phyloP scores from a whole-genome alignment of 2,888 invertebrate species.

The Acanthacorydalis orientalis region DNA sequence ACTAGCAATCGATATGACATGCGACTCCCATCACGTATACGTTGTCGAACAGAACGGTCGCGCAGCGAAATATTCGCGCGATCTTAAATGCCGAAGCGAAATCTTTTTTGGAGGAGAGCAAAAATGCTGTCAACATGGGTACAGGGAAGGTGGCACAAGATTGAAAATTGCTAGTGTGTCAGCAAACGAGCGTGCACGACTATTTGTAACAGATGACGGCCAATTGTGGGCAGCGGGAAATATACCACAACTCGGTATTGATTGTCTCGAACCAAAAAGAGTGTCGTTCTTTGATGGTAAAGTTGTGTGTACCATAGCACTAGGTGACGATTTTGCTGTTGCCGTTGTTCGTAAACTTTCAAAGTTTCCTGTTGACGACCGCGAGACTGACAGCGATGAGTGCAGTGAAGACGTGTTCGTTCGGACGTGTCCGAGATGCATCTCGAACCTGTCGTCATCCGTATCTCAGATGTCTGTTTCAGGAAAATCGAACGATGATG shows the following conservation, averaged over 20 bases:
- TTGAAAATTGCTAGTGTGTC: slow-evolving; percentile 44
- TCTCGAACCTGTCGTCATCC: slow-evolving; percentile 36
- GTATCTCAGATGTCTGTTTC: slow-evolving; percentile 41
- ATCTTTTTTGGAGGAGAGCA: slow-evolving; percentile 41
- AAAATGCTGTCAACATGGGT: slow-evolving; percentile 48
- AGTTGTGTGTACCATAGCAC: slow-evolving; percentile 48
- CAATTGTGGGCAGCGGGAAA: slow-evolving; percentile 52
- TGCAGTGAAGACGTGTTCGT: slow-evolving; percentile 46
- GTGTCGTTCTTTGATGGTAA: slow-evolving; percentile 52
- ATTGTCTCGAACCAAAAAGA: slow-evolving; percentile 37
- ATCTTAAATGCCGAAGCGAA: slow-evolving; percentile 38
- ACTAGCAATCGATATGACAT: slow-evolving; percentile 43
- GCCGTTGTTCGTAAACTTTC: slow-evolving; percentile 46
- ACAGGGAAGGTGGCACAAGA: slow-evolving; percentile 37
- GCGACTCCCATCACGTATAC: slow-evolving; percentile 39
- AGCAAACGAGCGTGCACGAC: slow-evolving; percentile 40
- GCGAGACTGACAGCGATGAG: slow-evolving; percentile 40
- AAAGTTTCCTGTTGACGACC: slow-evolving; percentile 18
- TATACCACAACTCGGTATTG: slow-evolving; percentile 49
- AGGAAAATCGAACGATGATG: slow-evolving; percentile 25
- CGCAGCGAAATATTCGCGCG: slow-evolving; percentile 35
- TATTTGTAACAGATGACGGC: slow-evolving; percentile 47
- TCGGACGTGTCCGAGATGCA: slow-evolving; percentile 47
- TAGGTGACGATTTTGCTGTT: slow-evolving; percentile 64
- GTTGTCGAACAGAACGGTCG: slow-evolving; percentile 43